Percentiles rank a stretch among this genome's conserved stretches.
These are phyloP conservation scores for Radopholus similis DNA, from an alignment of 1,140 invertebrate species.

Conservation along the genomic window DNA sequence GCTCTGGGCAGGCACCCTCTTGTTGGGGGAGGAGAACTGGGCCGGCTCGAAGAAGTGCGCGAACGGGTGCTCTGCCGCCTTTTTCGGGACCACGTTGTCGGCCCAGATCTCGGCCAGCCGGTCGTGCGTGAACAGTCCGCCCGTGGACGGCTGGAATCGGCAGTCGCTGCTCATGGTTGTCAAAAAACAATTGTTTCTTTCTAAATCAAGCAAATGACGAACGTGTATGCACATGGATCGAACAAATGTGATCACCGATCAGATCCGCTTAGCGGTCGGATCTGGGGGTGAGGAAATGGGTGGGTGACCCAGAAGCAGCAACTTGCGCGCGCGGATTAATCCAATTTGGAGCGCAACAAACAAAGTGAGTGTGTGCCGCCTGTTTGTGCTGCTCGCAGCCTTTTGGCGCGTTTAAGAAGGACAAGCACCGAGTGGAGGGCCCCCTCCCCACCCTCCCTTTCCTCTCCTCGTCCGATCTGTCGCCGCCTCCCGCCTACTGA, in stretches of 20 bases:
- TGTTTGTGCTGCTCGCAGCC: not conserved
- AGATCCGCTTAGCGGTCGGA: not conserved
- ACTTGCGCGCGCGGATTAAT: not conserved
- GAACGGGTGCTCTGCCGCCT: not conserved
- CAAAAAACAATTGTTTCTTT: not conserved
- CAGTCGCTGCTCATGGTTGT: constrained; percentile 3
- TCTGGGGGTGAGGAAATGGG: not conserved
- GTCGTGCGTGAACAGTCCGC: constrained; percentile 9
- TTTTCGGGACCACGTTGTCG: not conserved
- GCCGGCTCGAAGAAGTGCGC: not conserved
- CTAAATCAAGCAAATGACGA: not conserved
- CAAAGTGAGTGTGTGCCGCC: not conserved
- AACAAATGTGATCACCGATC: not conserved
- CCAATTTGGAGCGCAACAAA: not conserved
- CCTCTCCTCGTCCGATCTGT: not conserved
- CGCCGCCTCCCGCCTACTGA: not conserved
- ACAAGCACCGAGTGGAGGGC: no score
- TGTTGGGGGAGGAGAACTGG: not conserved
- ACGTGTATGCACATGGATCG: not conserved
- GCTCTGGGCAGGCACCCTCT: constrained; percentile 7
- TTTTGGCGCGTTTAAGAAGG: no score
- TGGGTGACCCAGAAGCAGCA: not conserved
- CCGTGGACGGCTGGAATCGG: not conserved
- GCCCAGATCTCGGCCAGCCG: constrained; percentile 9
- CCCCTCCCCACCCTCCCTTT: not conserved